Evolutionary conservation across 2,113 vertebrate species (phyloP), one percentile per base, ranked within the genome.

Genomic region (Vimba vimba): DNA sequence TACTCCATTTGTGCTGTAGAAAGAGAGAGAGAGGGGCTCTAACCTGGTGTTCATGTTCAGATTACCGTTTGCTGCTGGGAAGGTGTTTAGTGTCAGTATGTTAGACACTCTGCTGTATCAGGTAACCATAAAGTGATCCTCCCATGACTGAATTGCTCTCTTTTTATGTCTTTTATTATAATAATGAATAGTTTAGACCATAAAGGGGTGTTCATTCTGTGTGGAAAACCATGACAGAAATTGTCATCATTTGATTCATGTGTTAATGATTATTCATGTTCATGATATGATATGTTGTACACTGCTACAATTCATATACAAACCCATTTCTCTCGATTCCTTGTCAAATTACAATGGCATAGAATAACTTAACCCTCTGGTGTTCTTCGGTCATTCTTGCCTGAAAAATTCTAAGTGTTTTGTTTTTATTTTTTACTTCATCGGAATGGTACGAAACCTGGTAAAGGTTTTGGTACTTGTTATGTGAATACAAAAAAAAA

Each of bases 41-140:
- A 96, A 96, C 91, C 91, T 96, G 89, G 94, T 96, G 83, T 96
- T 96, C 86, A 96, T 96, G 96, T 96, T 96, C 92, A 94, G 96
- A 23, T 89, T 96, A 90, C 96, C 96, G 13, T 96, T 96, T 19
- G 95, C 96, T 52, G 96, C 96, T 23, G 96, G 96, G 83, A 96
- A 96, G 84, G 96, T 96, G 75, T 96, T 96, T 91, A 96, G 96
- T 45, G 95, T 96, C 86, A 96, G 95, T 91, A 96, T 96, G 96
- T 87, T 96, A 87, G 96, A 96, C 90, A 96, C 96, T 6, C 93
- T 96, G 50, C 95, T 96, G 60, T 96, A 96, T 89, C 96, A 96
- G 95, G 96, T 96, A 92, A 84, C 77, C 45, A 25, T 10, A 43
- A 10, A 3, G 69, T 79, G 25, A 76, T 64, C 17, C n/a, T 80